Evolutionary conservation across 2,113 vertebrate species (phyloP).

Genomic region (Peromyscus polionotus): DNA sequence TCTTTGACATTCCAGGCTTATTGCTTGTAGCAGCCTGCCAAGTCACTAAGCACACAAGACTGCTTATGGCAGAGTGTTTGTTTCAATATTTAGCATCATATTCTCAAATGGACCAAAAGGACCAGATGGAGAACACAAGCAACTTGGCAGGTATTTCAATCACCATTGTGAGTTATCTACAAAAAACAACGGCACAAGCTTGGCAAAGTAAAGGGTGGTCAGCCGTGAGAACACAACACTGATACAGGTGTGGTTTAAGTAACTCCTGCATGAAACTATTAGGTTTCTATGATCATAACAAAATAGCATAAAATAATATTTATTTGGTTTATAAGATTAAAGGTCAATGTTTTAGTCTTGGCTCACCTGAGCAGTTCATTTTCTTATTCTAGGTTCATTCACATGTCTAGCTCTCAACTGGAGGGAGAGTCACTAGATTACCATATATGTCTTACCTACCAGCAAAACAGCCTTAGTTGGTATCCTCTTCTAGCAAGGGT

Average conservation of each 20-base stretch:
- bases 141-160: conserved; percentile 54
- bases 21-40: conserved; percentile 74
- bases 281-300: background rate
- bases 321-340: background rate
- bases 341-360: conserved; percentile 14
- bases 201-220: background rate
- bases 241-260: background rate
- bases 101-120: conserved; percentile 69
- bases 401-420: background rate
- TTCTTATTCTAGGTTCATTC: background rate
- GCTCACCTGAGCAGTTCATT: background rate
- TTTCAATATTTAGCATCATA: conserved; percentile 70
- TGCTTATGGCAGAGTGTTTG: conserved; percentile 60
- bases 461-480: background rate
- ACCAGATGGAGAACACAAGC: conserved; percentile 58
- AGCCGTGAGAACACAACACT: background rate
- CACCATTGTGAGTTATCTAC: conserved; percentile 8
- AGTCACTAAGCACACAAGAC: conserved; percentile 56
- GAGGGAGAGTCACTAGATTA: background rate
- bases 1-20: conserved; percentile 77
- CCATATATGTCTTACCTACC: background rate
- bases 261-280: background rate
- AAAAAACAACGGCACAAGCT: conserved; percentile 46
- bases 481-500: background rate
- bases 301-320: conserved; percentile 9